Conservation (phyloP, 2,797 vertebrate genomes). For the Lycodopsis pacificus region DNA sequence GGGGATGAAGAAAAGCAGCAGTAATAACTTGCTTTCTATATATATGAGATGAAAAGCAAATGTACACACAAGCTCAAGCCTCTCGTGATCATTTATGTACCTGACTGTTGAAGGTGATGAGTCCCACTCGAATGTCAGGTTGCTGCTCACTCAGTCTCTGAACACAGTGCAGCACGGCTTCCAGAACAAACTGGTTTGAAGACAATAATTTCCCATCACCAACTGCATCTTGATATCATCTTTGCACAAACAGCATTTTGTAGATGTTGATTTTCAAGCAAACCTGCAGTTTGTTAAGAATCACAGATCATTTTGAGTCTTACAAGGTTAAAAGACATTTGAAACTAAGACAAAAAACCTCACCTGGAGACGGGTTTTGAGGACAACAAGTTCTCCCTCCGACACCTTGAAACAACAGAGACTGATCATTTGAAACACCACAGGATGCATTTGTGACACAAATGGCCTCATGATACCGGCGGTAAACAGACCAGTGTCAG, state of each 20-base stretch:
- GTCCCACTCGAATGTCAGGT: slow-evolving; percentile 71
- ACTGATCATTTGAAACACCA: slow-evolving; percentile 2
- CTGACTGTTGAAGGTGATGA: slow-evolving; percentile 83
- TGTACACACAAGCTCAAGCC: not conserved
- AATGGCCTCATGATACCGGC: not conserved
- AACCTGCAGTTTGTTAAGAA: not conserved
- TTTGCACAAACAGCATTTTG: not conserved
- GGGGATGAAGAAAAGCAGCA: not conserved
- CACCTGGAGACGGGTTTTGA: slow-evolving; percentile 78
- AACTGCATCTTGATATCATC: not conserved
- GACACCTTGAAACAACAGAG: slow-evolving; percentile 62
- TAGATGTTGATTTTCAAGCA: not conserved
- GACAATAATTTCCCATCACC: not conserved
- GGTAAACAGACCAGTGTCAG: not conserved
- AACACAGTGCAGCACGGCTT: slow-evolving; percentile 78
- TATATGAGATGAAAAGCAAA: not conserved
- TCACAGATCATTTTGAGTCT: not conserved
- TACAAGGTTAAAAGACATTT: not conserved
- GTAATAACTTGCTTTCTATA: not conserved
- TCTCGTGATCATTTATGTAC: slow-evolving; percentile 41
- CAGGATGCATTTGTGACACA: not conserved
- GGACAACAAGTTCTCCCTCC: slow-evolving; percentile 22
- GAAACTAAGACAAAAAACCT: not conserved
- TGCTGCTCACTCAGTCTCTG: slow-evolving; percentile 67
- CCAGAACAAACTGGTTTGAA: slow-evolving; percentile 78